Conservation (phyloP, 2,888 invertebrate genomes). For the Euclidia mi region DNA sequence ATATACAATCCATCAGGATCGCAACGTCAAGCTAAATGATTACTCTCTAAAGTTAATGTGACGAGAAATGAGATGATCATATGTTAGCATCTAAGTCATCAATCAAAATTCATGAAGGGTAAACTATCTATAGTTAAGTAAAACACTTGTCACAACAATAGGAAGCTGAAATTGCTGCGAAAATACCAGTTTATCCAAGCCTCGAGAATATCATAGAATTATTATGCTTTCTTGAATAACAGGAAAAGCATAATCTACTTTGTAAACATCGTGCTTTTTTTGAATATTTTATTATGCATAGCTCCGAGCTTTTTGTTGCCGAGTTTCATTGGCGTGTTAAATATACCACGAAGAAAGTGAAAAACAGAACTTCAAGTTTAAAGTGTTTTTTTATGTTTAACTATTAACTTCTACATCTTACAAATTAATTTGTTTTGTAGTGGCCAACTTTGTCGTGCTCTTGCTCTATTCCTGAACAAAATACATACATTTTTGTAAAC, state of each 20-base stretch:
- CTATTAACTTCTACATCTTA: no score
- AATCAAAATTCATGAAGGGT: constrained; percentile 2
- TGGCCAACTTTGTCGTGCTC: no score
- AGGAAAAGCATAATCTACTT: constrained; percentile 10
- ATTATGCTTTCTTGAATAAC: constrained; percentile 16
- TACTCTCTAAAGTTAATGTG: neutral
- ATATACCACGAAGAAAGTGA: constrained; percentile 6
- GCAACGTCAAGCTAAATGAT: neutral
- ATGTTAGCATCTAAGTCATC: neutral
- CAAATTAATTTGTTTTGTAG: no score
- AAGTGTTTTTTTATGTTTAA: neutral
- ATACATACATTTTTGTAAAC: no score
- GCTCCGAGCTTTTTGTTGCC: constrained; percentile 5
- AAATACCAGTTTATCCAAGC: neutral
- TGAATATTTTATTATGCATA: constrained; percentile 35
- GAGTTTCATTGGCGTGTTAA: constrained; percentile 20
- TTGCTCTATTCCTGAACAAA: no score
- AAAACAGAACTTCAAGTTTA: neutral
- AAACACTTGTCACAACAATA: neutral
- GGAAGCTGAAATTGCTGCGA: no score
- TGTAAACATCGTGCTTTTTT: constrained; percentile 23
- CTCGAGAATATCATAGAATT: neutral
- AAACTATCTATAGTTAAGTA: constrained; percentile 1
- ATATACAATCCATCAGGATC: constrained; percentile 10
- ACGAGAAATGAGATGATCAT: neutral